Evolutionary conservation across 2,113 vertebrate species (phyloP), one percentile per base, ranked within the genome.

Genomic region (Tonatia bakeri): DNA sequence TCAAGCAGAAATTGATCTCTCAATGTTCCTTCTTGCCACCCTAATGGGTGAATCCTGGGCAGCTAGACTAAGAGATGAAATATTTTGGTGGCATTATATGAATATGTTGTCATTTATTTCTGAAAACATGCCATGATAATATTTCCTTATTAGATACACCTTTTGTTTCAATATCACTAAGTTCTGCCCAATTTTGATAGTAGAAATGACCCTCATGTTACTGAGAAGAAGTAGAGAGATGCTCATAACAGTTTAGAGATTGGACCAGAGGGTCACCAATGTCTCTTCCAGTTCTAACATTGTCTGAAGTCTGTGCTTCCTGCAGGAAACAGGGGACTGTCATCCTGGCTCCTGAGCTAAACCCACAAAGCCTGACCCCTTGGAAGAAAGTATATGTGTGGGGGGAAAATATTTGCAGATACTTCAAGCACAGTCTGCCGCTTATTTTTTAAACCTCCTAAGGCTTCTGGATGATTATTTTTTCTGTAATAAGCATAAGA

Each of bases 391-490:
- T 7, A 0, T 65, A 45, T 54, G 3, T 67, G 61, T 64, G 38
- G 14, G 4, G 14, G 2, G 1, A 40, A 54, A 70, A 33, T 76
- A 33, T 85, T 82, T 87, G 40, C 56, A 90, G 82, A 81, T 87
- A 76, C 43, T 65, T 45, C 36, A 70, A 72, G 69, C n/a, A 87
- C 45, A 94, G 67, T 31, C 45, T 82, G 22, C 69, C 83, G 36
- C 40, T 94, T 94, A 17, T 52, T 90, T 96, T 75, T 84, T 76
- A 52, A 97, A 72, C 50, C 77, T 97, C 73, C 43, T 33, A 81
- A 86, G 77, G 79, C 52, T 96, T 93, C 79, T 80, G 52, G 91
- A 91, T 97, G 50, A 91, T 88, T 67, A 38, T 87, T 96, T 79
- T 83, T 76, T 33, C 83, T 7, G 81, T 54, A 89, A 94, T 93